Conservation (phyloP, 1,140 invertebrate genomes). For the Notospermus geniculatus region DNA sequence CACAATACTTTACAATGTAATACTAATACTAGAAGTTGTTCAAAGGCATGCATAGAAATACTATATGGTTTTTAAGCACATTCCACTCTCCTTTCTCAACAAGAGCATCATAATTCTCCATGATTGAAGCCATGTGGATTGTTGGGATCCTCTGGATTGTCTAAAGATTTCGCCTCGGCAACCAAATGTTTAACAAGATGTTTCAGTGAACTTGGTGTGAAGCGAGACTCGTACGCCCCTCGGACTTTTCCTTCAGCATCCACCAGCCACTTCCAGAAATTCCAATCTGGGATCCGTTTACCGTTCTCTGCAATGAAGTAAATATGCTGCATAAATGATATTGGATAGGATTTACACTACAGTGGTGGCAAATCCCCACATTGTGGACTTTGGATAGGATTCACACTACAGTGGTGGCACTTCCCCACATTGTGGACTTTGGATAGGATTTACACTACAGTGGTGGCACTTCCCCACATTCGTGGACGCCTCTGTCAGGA, state of each 20-base stretch:
- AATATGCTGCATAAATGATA: no score
- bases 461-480: no score
- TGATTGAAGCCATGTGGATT: no score
- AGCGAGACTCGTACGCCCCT: constrained; percentile 53
- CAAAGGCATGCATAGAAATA: neutral
- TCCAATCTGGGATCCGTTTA: constrained; percentile 56
- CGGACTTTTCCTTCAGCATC: constrained; percentile 55
- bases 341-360: no score
- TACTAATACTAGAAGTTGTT: neutral
- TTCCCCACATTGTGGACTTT: no score
- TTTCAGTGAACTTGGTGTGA: neutral
- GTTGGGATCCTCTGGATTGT: constrained; percentile 3
- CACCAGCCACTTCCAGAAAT: constrained; percentile 63
- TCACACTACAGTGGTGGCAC: no score
- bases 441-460: no score
- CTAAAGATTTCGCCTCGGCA: neutral
- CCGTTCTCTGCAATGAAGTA: constrained; percentile 39
- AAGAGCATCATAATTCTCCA: neutral
- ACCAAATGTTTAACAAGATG: neutral
- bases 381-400: no score
- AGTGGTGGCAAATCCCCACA: no score
- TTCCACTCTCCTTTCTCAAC: neutral
- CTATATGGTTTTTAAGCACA: neutral
- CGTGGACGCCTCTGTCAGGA: no score
- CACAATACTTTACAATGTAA: no score